These are phyloP conservation scores for Euplexia lucipara DNA, from an alignment of 2,888 invertebrate species.

Conservation along the genomic window DNA sequence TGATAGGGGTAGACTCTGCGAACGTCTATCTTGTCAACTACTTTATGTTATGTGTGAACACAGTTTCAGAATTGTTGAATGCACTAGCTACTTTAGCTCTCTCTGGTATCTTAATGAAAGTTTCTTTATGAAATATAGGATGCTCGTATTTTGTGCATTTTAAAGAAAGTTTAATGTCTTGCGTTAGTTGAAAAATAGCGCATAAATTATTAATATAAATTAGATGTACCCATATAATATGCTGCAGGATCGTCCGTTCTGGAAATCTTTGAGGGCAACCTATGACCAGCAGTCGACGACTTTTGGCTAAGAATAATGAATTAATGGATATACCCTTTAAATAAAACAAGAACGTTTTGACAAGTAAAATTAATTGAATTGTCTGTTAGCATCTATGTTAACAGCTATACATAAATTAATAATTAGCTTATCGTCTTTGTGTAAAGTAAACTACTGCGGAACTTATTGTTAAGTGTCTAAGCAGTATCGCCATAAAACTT, in stretches of 20 bases:
- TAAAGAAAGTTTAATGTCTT: not conserved
- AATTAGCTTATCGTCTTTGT: too few relatives aligned
- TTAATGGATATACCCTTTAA: too few relatives aligned
- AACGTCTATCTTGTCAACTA: conserved; percentile 55
- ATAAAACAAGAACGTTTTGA: too few relatives aligned
- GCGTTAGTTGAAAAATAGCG: not conserved
- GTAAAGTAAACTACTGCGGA: not conserved
- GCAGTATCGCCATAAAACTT: not conserved
- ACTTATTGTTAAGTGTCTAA: not conserved
- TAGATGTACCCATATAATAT: too few relatives aligned
- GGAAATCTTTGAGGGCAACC: too few relatives aligned
- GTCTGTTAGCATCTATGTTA: too few relatives aligned
- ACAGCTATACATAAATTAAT: too few relatives aligned
- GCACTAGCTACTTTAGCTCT: conserved; percentile 48
- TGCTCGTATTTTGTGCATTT: conserved; percentile 24
- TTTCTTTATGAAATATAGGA: conserved; percentile 27
- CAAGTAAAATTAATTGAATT: too few relatives aligned
- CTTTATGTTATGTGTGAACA: conserved; percentile 51
- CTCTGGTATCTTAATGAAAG: conserved; percentile 36
- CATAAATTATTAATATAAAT: not conserved
- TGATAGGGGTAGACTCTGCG: conserved; percentile 54
- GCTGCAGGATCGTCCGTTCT: too few relatives aligned
- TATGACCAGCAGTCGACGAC: too few relatives aligned
- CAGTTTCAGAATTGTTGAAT: conserved; percentile 55
- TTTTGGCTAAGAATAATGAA: too few relatives aligned